Conservation (phyloP, 2,888 invertebrate genomes). For the Nomada flava region DNA sequence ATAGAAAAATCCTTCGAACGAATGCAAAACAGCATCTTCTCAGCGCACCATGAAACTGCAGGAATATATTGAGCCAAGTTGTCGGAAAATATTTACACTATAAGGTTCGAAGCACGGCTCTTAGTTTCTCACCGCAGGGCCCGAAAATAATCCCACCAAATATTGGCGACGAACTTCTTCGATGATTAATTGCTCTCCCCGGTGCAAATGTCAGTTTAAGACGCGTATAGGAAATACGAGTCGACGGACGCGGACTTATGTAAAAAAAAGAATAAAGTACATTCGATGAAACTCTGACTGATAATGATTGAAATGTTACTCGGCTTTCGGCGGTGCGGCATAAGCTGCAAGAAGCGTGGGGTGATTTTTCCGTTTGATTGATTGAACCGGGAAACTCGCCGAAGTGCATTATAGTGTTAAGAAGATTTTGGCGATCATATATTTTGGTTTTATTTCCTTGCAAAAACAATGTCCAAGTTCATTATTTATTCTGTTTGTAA, state of each 20-base stretch:
- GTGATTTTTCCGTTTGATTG: not conserved
- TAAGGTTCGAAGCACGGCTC: too few species aligned
- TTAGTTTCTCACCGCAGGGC: not conserved
- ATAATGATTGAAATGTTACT: too few species aligned
- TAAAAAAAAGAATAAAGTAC: not conserved
- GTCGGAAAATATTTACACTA: too few species aligned
- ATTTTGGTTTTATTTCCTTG: too few species aligned
- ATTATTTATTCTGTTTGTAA: too few species aligned
- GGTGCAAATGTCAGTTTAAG: not conserved
- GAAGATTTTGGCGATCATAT: too few species aligned
- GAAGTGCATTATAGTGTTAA: not conserved
- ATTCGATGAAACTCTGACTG: not conserved
- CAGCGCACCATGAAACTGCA: not conserved
- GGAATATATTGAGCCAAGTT: not conserved
- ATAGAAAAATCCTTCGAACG: not conserved
- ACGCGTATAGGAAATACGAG: not conserved
- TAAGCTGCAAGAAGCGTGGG: not conserved
- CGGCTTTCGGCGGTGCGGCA: too few species aligned
- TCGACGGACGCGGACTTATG: not conserved
- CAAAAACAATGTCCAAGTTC: too few species aligned
- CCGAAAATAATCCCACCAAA: not conserved
- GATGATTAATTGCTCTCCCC: slow-evolving; percentile 4
- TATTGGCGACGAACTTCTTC: not conserved
- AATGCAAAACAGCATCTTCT: not conserved
- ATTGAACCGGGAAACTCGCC: not conserved